phyloP scores from a whole-genome alignment of 2,888 invertebrate species.

The Nebria brevicollis region DNA sequence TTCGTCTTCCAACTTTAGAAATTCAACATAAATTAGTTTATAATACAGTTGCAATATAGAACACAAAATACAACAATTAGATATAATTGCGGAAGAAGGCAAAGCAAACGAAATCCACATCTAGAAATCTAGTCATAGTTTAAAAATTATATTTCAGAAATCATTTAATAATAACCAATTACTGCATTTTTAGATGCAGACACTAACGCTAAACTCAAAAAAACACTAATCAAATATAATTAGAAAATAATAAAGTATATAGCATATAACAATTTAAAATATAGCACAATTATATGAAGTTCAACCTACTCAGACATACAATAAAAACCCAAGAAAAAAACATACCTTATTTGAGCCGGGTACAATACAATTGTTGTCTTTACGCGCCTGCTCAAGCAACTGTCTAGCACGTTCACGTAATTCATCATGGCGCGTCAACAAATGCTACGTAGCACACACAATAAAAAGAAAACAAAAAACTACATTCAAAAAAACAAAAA shows the following conservation, averaged over 20 bases:
- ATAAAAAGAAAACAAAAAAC: slow-evolving; percentile 51
- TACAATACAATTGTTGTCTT: slow-evolving; percentile 63
- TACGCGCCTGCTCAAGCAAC: slow-evolving; percentile 82
- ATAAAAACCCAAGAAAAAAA: slow-evolving; percentile 45
- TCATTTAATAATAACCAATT: too few species aligned
- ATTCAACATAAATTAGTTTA: slow-evolving; percentile 3
- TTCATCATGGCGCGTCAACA: slow-evolving; percentile 84
- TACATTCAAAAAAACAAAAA: slow-evolving; percentile 47
- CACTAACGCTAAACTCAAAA: too few species aligned
- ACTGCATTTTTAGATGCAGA: too few species aligned
- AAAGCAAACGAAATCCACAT: not conserved
- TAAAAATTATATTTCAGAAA: too few species aligned
- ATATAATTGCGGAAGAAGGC: not conserved
- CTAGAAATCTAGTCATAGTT: too few species aligned
- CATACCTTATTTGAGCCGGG: slow-evolving; percentile 65
- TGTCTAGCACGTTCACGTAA: slow-evolving; percentile 85
- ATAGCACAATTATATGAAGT: slow-evolving; percentile 34
- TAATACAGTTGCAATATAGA: not conserved
- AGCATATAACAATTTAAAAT: not conserved
- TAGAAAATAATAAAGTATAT: not conserved
- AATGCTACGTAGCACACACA: slow-evolving; percentile 68
- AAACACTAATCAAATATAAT: too few species aligned
- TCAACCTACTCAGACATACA: slow-evolving; percentile 6
- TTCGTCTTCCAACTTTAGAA: slow-evolving; percentile 76
- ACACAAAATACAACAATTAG: not conserved